phyloP scores from a whole-genome alignment of 2,797 vertebrate genomes.

The Pseudochirops cupreus region DNA sequence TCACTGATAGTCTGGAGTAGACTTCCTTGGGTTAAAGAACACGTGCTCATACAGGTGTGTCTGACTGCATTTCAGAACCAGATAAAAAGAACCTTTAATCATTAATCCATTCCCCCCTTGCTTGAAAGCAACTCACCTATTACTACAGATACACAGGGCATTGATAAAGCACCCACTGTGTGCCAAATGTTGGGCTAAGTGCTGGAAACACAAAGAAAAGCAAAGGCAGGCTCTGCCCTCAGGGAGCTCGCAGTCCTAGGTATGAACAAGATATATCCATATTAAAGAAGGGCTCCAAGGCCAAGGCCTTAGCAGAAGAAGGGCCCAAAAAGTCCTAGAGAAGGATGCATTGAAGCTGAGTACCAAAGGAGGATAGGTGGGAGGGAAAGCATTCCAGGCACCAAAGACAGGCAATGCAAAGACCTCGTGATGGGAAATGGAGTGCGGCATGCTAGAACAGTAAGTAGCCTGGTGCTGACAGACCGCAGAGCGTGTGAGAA shows the following conservation, averaged over 20 bases:
- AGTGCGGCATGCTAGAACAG: neutral
- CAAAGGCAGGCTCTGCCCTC: neutral
- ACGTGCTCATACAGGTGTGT: neutral
- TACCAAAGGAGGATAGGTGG: neutral
- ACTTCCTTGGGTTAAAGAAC: neutral
- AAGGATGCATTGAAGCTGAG: neutral
- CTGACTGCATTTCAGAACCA: conserved; percentile 20
- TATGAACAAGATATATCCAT: neutral
- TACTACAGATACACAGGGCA: neutral
- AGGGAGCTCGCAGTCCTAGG: neutral
- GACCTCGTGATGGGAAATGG: neutral
- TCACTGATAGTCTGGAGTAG: neutral
- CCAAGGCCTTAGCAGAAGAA: neutral
- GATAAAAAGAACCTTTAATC: conserved; percentile 1
- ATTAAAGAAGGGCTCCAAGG: neutral
- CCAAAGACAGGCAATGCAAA: neutral
- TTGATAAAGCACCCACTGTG: neutral
- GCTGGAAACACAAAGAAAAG: neutral
- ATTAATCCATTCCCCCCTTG: conserved; percentile 15
- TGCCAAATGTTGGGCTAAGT: neutral
- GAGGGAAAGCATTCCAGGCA: neutral
- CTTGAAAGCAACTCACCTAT: neutral
- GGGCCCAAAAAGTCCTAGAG: neutral
- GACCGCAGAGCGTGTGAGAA: neutral
- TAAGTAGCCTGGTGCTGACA: neutral